Base-by-base conservation (phyloP, 2,113 vertebrate species). In the Herpetotheres cachinnans region DNA sequence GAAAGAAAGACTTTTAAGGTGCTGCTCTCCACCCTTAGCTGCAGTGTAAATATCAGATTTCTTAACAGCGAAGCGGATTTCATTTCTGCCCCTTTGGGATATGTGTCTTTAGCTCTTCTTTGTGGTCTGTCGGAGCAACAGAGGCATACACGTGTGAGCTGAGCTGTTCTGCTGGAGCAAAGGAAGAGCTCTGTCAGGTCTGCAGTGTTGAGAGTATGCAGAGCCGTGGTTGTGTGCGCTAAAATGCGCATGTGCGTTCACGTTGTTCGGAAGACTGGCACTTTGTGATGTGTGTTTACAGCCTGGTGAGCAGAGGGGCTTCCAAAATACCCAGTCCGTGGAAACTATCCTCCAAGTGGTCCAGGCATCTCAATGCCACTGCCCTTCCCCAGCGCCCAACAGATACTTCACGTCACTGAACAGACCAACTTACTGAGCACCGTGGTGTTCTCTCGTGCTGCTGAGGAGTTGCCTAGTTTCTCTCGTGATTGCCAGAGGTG, bases 171-270 rank as follows among this genome's bases (percentile, higher is more conserved):
- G 46, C 20, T 47, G 83, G 72, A 89, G 72, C 19, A 36, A 38
- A 61, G 87, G 74, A 62, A 13, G 73, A 71, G 44, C 59, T 70
- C n/a, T 89, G 76, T 82, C 44, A 24, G 91, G 5, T 27, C 79
- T 90, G 65, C 58, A 56, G 80, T 12, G 63, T 5, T 55, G 50
- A 32, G 69, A 25, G 47, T 42, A 21, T 26, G 73, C 65, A 74
- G 91, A 79, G 69, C 83, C 3, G 1, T 34, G 56, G 25, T 50
- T 3, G 3, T 29, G 17, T 19, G n/a, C 29, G 54, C 78, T 42
- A 8, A 66, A 13, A 72, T 30, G 30, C 80, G 65, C 1, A 0
- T 46, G 65, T 2, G n/a, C 4, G 0, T 24, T 14, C 4, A 6
- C 29, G 16, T 50, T 0, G 47, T 47, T 85, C 0, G 9, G 79